Conservation (phyloP, 2,113 vertebrate species). For the Pseudonaja textilis region DNA sequence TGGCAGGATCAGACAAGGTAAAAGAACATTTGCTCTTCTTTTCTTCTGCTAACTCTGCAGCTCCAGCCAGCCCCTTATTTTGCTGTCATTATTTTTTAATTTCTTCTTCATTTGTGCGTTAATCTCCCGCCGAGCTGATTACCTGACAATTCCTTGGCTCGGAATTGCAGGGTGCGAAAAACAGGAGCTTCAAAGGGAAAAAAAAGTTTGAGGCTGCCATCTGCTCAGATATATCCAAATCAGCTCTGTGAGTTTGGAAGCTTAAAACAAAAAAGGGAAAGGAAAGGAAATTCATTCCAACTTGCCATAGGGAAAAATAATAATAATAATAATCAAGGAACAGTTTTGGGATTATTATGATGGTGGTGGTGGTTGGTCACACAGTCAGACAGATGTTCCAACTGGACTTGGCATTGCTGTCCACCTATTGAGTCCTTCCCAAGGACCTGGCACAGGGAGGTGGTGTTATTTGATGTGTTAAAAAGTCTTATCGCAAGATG, state of each 20-base stretch:
- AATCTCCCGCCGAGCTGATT: conserved; percentile 47
- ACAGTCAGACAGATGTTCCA: background rate
- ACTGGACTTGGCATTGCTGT: background rate
- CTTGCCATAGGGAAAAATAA: background rate
- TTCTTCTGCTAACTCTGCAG: background rate
- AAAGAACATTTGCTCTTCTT: conserved; percentile 37
- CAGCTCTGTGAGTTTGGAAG: background rate
- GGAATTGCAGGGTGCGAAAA: background rate
- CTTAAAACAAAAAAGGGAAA: background rate
- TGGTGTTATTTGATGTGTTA: no score
- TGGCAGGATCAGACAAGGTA: conserved; percentile 45
- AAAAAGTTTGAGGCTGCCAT: background rate
- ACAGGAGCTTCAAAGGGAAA: background rate
- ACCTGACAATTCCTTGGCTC: conserved; percentile 38
- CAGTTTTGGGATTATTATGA: background rate
- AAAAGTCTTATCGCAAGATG: no score
- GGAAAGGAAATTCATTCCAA: fast-evolving
- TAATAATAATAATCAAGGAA: background rate
- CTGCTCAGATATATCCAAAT: background rate
- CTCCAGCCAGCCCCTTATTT: conserved; percentile 20
- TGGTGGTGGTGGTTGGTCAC: background rate
- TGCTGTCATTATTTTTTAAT: background rate
- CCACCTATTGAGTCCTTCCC: background rate
- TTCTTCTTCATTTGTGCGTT: conserved; percentile 22
- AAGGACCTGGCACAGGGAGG: background rate